Conservation (phyloP, 2,797 vertebrate genomes). For the Eupleurogrammus muticus region DNA sequence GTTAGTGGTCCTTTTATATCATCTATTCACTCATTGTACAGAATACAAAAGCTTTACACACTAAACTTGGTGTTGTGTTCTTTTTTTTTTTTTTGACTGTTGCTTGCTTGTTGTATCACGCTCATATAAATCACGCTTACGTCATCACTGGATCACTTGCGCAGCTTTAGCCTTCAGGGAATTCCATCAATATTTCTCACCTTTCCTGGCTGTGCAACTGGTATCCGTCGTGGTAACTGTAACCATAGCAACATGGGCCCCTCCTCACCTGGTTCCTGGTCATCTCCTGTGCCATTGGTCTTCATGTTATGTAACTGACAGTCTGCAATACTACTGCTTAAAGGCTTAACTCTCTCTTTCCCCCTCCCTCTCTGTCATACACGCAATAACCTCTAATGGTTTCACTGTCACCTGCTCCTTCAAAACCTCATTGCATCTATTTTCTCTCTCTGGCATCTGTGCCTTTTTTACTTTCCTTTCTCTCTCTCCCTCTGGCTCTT, state of each 20-base stretch:
- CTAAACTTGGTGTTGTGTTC: not conserved
- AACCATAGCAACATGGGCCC: slow-evolving; percentile 33
- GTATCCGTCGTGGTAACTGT: slow-evolving; percentile 37
- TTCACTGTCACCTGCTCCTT: slow-evolving; percentile 48
- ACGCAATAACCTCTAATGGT: slow-evolving; percentile 48
- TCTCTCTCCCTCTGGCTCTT: slow-evolving; percentile 77
- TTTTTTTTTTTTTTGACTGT: not conserved
- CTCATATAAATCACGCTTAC: not conserved
- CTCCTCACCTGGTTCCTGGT: slow-evolving; percentile 43
- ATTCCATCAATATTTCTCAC: slow-evolving; percentile 50
- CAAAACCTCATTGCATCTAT: slow-evolving; percentile 61
- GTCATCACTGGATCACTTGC: slow-evolving; percentile 27
- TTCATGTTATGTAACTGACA: slow-evolving; percentile 57
- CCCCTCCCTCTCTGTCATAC: slow-evolving; percentile 32
- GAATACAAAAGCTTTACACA: not conserved
- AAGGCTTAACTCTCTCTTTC: slow-evolving; percentile 69
- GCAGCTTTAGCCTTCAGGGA: slow-evolving; percentile 15
- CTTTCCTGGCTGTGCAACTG: slow-evolving; percentile 9
- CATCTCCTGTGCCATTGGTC: slow-evolving; percentile 38
- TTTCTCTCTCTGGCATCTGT: slow-evolving; percentile 54
- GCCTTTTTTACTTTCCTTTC: slow-evolving; percentile 47
- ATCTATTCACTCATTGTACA: not conserved
- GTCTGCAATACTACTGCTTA: slow-evolving; percentile 66
- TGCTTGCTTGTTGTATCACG: slow-evolving; percentile 1
- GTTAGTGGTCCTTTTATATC: slow-evolving; percentile 2